Base-by-base conservation (phyloP, 2,888 invertebrate species). In the Ctena decussata region DNA sequence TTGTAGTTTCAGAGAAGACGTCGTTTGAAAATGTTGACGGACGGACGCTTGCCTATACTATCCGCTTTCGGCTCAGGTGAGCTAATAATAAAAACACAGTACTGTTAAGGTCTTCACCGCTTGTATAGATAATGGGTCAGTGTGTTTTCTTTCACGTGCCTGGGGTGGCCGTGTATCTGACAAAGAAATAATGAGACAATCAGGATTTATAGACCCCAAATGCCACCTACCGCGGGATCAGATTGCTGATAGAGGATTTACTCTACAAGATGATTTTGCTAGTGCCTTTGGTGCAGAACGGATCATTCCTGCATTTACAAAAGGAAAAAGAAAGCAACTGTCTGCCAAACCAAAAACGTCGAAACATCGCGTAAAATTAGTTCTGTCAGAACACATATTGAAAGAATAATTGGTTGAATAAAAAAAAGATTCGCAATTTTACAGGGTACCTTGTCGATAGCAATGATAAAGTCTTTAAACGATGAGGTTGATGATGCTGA, bases 181-280 rank as follows among this genome's bases (percentile, higher is more conserved):
- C 60, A 77, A 81, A 37, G 72, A 84, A 39, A 84, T 90, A 44
- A 44, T 44, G 8, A 44, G 11, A 44, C 18, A n/a, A n/a, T 88
- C 85, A 1, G 86, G 86, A 0, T 90, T 87, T 69, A 83, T 90
- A 37, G 24, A 18, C 30, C 49, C 57, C 0, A 75, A 74, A 12
- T 82, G 79, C 15, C 88, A 88, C 74, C 44, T 74, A 8, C 89
- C 83, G 46, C 86, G 82, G 27, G 87, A 90, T 74, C 85, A 89
- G 60, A 84, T 90, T 32, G 90, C 87, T 15, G 89, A 90, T 27
- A 49, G 89, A 21, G 86, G 84, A 15, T 90, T 90, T 69, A 87
- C 87, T 5, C 49, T 90, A 0, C 44, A 87, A 35, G 85, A 90
- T 60, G 90, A 90, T 44, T 85, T 91, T 86, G 88, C 84, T 0